Conservation (phyloP, 2,797 vertebrate species). For the Uromys caudimaculatus region DNA sequence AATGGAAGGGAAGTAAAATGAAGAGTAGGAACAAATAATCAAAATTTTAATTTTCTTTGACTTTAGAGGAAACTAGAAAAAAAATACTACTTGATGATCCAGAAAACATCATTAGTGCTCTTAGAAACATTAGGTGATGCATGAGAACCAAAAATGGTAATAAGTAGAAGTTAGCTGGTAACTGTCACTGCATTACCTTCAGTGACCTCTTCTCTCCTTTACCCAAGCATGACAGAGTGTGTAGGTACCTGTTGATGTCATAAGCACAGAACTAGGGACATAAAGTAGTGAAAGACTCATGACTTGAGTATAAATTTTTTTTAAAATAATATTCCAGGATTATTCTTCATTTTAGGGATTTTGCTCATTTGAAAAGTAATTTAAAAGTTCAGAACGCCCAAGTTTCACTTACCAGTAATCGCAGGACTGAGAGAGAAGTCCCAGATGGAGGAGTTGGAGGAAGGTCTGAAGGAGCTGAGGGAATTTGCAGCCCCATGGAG, state of each 20-base stretch:
- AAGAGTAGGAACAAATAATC: background rate
- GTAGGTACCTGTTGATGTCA: background rate
- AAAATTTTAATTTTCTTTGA: background rate
- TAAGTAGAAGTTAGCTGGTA: background rate
- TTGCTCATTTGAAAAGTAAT: background rate
- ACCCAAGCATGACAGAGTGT: background rate
- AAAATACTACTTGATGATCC: background rate
- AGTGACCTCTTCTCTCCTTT: background rate
- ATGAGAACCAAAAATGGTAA: background rate
- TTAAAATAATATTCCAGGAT: background rate
- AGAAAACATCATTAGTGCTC: background rate
- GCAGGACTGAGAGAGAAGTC: too few species aligned
- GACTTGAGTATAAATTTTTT: background rate
- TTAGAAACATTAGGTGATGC: background rate
- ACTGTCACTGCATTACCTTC: background rate
- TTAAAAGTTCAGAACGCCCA: too few species aligned
- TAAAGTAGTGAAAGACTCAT: background rate
- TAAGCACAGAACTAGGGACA: background rate
- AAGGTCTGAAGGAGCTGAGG: too few species aligned
- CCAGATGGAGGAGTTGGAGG: too few species aligned
- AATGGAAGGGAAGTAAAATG: background rate
- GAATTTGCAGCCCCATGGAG: too few species aligned
- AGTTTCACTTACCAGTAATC: too few species aligned
- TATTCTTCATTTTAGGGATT: background rate
- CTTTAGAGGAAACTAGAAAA: conserved; percentile 43